phyloP scores from a whole-genome alignment of 2,113 vertebrate genomes.

The Triplophysa tibetana region DNA sequence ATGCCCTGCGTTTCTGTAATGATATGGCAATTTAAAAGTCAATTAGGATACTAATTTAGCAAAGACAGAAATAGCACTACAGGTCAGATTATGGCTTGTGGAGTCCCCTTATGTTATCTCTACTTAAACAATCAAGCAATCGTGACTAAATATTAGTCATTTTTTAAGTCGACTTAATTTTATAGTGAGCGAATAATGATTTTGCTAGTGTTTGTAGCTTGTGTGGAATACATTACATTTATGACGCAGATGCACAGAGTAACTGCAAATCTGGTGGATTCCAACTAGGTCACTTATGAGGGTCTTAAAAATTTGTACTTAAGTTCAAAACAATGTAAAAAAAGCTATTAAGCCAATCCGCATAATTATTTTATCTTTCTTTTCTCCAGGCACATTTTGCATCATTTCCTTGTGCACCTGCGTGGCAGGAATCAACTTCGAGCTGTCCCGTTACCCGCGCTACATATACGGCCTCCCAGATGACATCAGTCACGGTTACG shows the following conservation, averaged over 20 bases:
- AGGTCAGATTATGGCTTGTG: constrained; percentile 59
- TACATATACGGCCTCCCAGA: constrained; percentile 92
- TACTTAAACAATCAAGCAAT: background rate
- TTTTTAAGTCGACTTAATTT: no score
- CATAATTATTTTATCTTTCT: background rate
- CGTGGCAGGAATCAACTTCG: constrained; percentile 96
- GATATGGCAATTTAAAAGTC: constrained; percentile 72
- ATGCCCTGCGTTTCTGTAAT: constrained; percentile 61
- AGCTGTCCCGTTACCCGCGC: constrained; percentile 93
- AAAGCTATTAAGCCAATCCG: background rate
- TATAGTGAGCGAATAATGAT: no score
- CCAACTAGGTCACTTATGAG: no score
- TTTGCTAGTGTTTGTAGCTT: no score
- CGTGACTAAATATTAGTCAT: no score
- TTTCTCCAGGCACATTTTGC: constrained; percentile 89
- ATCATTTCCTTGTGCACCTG: constrained; percentile 98
- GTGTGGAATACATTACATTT: no score
- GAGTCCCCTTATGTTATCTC: constrained; percentile 36
- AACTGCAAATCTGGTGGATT: no score
- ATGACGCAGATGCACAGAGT: no score
- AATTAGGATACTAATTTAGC: constrained; percentile 65
- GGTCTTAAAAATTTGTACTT: no score
- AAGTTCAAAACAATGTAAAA: no score
- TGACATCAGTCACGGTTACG: constrained; percentile 96
- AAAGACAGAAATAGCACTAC: constrained; percentile 55